phyloP scores from a whole-genome alignment of 2,113 vertebrate species.

The Pelusios castaneus region DNA sequence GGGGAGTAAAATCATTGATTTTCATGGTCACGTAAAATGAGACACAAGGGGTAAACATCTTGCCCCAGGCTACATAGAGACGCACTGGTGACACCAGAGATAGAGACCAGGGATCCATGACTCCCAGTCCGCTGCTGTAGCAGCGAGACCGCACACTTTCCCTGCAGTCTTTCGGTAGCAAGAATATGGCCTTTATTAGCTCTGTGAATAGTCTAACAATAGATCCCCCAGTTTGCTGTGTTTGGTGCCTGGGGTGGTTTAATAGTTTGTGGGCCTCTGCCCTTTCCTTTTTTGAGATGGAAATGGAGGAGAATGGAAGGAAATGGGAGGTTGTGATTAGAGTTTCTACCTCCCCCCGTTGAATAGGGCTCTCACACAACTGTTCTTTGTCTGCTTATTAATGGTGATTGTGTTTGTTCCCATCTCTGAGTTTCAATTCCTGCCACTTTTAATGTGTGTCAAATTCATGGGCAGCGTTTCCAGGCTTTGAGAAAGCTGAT shows the following conservation, averaged over 20 bases:
- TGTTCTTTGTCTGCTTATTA: accelerated
- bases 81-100: accelerated
- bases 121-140: neutral
- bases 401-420: accelerated
- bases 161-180: accelerated
- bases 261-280: neutral
- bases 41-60: accelerated
- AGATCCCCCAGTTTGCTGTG: accelerated
- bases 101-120: neutral
- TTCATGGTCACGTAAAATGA: neutral
- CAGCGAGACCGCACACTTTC: neutral
- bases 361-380: neutral
- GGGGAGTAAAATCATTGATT: accelerated
- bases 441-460: neutral
- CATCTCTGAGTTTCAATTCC: neutral
- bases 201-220: neutral
- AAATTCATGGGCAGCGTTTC: neutral
- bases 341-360: neutral
- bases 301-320: neutral
- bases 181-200: neutral
- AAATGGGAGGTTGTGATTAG: neutral
- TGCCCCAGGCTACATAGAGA: neutral
- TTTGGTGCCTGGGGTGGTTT: accelerated
- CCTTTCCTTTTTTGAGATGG: neutral
- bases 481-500: neutral